A percentile compares a stretch with the other conserved stretches of the same genome.
These are phyloP conservation scores for Oreochromis spilurus DNA, from an alignment of 2,113 vertebrate genomes.

Conservation along the genomic window DNA sequence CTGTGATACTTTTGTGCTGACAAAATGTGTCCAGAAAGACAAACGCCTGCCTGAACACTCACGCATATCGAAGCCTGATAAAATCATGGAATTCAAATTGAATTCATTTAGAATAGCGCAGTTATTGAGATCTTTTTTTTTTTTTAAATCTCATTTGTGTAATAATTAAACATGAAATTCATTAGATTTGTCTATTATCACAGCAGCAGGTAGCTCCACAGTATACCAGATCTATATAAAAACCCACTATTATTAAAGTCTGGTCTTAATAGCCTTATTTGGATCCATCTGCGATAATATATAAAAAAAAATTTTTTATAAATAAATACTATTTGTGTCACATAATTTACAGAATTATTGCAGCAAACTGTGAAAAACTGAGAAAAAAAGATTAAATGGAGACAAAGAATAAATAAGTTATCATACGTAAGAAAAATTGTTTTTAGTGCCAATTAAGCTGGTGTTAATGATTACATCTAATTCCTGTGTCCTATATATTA, in stretches of 20 bases:
- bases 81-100: not conserved
- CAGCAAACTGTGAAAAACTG: not conserved
- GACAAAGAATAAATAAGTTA: not conserved
- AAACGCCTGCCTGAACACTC: not conserved
- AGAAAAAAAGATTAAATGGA: not conserved
- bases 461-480: not conserved
- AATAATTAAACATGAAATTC: not conserved
- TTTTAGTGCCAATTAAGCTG: not conserved
- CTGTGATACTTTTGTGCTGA: not conserved
- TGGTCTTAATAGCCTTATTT: not conserved
- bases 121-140: rapidly evolving
- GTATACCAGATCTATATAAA: not conserved
- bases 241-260: not conserved
- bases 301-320: not conserved
- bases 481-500: not conserved
- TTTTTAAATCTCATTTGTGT: not conserved
- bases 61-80: not conserved
- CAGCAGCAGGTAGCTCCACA: not conserved
- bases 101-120: not conserved
- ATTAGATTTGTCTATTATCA: not conserved
- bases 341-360: not conserved
- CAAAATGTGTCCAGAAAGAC: not conserved
- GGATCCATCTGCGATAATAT: not conserved
- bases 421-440: not conserved
- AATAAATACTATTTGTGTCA: not conserved